phyloP scores from a whole-genome alignment of 2,888 invertebrate species.

The Ormyrus rosae region DNA sequence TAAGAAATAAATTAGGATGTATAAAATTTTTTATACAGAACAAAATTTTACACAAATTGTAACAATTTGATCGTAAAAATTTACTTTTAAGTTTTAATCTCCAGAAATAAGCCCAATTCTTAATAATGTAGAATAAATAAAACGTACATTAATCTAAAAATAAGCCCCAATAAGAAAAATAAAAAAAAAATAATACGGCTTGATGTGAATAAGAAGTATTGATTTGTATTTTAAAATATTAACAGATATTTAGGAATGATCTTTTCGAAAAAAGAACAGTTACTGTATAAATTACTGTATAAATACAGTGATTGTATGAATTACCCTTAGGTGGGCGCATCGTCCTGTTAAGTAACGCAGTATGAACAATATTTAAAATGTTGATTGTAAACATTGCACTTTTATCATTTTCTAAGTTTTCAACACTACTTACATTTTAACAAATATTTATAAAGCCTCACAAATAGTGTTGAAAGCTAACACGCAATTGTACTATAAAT shows the following conservation, averaged over 20 bases:
- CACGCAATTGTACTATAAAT: not conserved
- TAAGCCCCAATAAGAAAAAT: too few relatives aligned
- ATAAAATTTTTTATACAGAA: not conserved
- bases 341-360: conserved; percentile 18
- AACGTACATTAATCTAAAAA: too few relatives aligned
- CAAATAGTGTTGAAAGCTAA: conserved; percentile 28
- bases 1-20: not conserved
- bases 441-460: conserved; percentile 13
- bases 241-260: conserved; percentile 39
- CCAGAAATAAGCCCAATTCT: not conserved
- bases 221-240: conserved; percentile 1
- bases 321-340: conserved; percentile 6
- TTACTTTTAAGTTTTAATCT: not conserved
- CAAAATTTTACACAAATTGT: not conserved
- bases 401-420: conserved; percentile 33
- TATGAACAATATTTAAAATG: conserved; percentile 20
- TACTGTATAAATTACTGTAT: not conserved
- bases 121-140: conserved; percentile 18
- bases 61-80: not conserved
- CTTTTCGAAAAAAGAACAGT: conserved; percentile 9
- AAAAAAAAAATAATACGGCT: too few relatives aligned
- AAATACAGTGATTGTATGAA: not conserved
- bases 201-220: conserved; percentile 2
- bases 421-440: conserved; percentile 17
- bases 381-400: conserved; percentile 18